These are phyloP conservation scores for Gallirallus australis DNA, from an alignment of 2,797 vertebrate genomes.

Conservation along the genomic window DNA sequence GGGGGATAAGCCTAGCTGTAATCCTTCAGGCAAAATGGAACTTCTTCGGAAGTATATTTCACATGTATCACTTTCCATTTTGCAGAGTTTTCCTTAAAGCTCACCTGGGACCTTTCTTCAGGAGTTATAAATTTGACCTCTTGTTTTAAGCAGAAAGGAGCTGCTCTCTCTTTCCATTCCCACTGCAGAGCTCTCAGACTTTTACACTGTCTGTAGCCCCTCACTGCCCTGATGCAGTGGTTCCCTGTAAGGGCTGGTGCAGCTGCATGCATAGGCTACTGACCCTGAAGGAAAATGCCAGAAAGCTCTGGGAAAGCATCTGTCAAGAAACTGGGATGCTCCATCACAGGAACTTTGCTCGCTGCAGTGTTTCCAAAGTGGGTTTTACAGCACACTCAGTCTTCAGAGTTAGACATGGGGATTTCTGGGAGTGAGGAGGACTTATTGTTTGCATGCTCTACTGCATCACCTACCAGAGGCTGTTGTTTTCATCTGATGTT, in stretches of 20 bases:
- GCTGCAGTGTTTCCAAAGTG: background rate
- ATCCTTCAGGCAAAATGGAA: background rate
- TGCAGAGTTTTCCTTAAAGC: background rate
- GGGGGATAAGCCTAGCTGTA: background rate
- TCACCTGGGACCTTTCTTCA: background rate
- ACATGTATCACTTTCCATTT: background rate
- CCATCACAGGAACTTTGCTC: background rate
- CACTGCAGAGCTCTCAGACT: background rate
- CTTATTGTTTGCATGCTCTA: background rate
- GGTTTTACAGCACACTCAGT: background rate
- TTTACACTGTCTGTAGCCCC: background rate
- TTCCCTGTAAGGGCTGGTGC: background rate
- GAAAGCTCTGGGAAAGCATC: background rate
- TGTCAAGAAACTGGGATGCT: background rate
- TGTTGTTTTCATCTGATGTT: background rate
- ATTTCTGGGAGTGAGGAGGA: rapidly evolving
- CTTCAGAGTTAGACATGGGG: background rate
- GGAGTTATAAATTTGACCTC: too few species aligned
- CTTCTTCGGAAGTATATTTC: background rate
- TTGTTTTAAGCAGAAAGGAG: background rate
- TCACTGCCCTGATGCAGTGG: background rate
- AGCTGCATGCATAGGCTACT: background rate
- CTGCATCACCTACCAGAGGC: background rate
- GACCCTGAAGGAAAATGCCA: background rate
- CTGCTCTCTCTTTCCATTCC: background rate